phyloP scores from a whole-genome alignment of 2,113 vertebrate genomes.

The Sceloporus undulatus region DNA sequence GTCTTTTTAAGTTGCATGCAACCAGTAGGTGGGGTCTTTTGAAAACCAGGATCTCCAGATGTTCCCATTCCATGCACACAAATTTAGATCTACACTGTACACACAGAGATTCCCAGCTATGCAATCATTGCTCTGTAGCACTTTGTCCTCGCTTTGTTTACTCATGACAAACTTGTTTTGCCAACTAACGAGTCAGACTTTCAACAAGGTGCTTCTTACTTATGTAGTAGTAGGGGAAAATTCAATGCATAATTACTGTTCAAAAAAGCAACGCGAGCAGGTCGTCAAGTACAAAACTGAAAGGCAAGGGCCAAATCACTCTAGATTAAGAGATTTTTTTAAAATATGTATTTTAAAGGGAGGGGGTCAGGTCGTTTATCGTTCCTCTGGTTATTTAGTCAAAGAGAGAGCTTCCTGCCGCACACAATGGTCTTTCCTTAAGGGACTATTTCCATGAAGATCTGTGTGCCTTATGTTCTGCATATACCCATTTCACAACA shows the following conservation, averaged over 20 bases:
- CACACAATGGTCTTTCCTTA: neutral
- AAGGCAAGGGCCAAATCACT: neutral
- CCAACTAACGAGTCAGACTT: neutral
- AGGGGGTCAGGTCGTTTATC: neutral
- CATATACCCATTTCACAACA: neutral
- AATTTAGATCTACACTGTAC: neutral
- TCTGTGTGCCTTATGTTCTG: neutral
- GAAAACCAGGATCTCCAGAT: too few species aligned
- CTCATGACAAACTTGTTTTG: neutral
- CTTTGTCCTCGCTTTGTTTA: neutral
- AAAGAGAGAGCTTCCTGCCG: neutral
- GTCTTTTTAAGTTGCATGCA: too few species aligned
- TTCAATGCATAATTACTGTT: neutral
- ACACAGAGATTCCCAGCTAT: neutral
- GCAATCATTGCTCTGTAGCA: neutral
- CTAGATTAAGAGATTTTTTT: neutral
- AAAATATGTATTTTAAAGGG: too few species aligned
- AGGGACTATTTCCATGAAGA: neutral
- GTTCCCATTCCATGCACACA: neutral
- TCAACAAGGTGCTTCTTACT: neutral
- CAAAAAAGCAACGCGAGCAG: neutral
- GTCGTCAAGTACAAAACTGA: neutral
- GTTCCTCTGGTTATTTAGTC: neutral
- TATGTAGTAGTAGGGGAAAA: neutral
- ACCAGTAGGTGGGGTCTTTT: too few species aligned